Conservation (phyloP, 2,113 vertebrate species). For the Oenanthe melanoleuca region DNA sequence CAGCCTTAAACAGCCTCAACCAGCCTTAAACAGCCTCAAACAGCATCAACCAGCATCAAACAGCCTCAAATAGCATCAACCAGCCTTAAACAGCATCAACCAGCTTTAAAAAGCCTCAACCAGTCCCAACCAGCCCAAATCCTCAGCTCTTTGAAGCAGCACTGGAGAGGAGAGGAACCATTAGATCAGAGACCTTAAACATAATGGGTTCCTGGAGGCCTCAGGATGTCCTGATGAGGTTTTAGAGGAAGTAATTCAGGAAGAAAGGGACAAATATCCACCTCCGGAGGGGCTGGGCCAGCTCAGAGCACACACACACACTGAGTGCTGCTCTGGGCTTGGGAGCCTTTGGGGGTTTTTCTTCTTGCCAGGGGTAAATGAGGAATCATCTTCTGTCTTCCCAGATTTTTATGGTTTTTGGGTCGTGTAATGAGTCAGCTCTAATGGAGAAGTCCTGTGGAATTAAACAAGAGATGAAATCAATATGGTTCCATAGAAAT, state of each 20-base stretch:
- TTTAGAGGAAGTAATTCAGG: constrained; percentile 86
- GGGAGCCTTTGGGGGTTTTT: not conserved
- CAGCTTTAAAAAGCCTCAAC: constrained; percentile 67
- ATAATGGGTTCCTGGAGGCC: constrained; percentile 74
- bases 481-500: constrained; percentile 32
- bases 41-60: not conserved
- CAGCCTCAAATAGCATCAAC: not conserved
- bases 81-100: constrained; percentile 27
- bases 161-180: constrained; percentile 49
- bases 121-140: constrained; percentile 58
- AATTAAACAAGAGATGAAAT: constrained; percentile 57
- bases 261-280: constrained; percentile 81
- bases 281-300: constrained; percentile 72
- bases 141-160: constrained; percentile 67
- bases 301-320: not conserved
- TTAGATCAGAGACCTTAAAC: constrained; percentile 70
- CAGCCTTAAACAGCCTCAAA: too few relatives aligned
- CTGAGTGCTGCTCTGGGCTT: not conserved
- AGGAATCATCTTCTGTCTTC: constrained; percentile 17
- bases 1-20: constrained; percentile 33
- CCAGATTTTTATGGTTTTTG: not conserved
- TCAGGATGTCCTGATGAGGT: constrained; percentile 87
- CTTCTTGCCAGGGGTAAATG: not conserved
- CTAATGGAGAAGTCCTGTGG: constrained; percentile 48
- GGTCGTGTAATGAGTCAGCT: constrained; percentile 7